Base-by-base conservation (phyloP, 2,888 invertebrate genomes). In the Tortricodes alternella region DNA sequence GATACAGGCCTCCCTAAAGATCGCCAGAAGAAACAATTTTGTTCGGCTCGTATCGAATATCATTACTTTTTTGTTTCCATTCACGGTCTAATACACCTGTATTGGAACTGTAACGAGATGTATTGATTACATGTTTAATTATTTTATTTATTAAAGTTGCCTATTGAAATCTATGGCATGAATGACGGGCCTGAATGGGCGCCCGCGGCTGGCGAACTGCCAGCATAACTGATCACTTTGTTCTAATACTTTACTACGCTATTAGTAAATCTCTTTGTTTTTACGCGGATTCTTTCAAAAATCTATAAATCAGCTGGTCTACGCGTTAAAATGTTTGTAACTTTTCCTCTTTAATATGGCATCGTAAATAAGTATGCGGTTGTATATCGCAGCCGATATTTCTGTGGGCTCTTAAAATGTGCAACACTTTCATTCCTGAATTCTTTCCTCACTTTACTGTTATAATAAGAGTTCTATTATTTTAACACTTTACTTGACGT, bases 101-200 rank as follows among this genome's bases (percentile, higher is more conserved):
- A n/a, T n/a, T n/a, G n/a, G n/a, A n/a, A n/a, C n/a, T n/a, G n/a
- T n/a, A n/a, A n/a, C n/a, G n/a, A n/a, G n/a, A n/a, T n/a, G n/a
- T n/a, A n/a, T n/a, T n/a, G n/a, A n/a, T n/a, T n/a, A n/a, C 8
- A 29, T 29, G 24, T 0, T 3, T 41, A 3, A 15, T 24, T 1
- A 15, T 16, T 41, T 41, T 34, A 11, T 11, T 41, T 41, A 24
- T 41, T 41, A 24, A 2, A 41, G 24, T 23, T 29, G 4, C n/a
- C 29, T 56, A 37, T 50, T 44, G 49, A 43, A 44, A 50, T 41
- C 59, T 55, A 48, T 46, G 11, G 60, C 59, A 65, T 83, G 83
- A 85, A 84, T 81, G 79, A 78, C 71, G 70, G 69, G 50, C 61
- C 60, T 82, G 75, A 82, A 80, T 80, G 80, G 71, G 64, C 62